Percentiles rank a stretch among this genome's conserved stretches.
These are phyloP conservation scores for Halcyon senegalensis DNA, from an alignment of 2,113 vertebrate genomes.

Conservation along the genomic window DNA sequence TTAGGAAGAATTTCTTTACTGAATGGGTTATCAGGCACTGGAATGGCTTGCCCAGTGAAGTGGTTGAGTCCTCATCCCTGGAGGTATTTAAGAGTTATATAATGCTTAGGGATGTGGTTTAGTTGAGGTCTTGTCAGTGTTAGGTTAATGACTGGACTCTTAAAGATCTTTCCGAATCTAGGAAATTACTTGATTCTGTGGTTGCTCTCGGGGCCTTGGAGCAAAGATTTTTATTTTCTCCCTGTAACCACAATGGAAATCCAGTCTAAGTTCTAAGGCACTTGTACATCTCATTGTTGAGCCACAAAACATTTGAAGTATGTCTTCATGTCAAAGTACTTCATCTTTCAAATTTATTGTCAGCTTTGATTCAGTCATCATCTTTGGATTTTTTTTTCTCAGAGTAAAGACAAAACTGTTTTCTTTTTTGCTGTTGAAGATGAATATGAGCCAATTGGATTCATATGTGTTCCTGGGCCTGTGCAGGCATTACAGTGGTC, in stretches of 20 bases:
- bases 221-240: background rate
- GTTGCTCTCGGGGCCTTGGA: background rate
- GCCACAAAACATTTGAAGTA: background rate
- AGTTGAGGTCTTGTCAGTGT: too few species aligned
- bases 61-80: too few species aligned
- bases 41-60: too few species aligned
- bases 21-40: too few species aligned
- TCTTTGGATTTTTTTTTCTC: background rate
- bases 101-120: too few species aligned
- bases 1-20: too few species aligned
- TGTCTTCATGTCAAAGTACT: background rate
- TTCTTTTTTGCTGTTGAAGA: constrained; percentile 89
- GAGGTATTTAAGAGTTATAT: too few species aligned
- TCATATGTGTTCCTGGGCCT: constrained; percentile 87
- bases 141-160: too few species aligned
- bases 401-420: constrained; percentile 91
- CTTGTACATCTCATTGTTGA: background rate
- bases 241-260: background rate
- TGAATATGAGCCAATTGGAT: constrained; percentile 86
- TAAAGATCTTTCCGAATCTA: too few species aligned
- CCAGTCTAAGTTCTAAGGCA: background rate
- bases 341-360: background rate
- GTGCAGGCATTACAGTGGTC: constrained; percentile 89
- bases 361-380: background rate
- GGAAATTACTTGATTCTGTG: too few species aligned